phyloP scores from a whole-genome alignment of 2,888 invertebrate genomes.

The Amphipoea lucens region DNA sequence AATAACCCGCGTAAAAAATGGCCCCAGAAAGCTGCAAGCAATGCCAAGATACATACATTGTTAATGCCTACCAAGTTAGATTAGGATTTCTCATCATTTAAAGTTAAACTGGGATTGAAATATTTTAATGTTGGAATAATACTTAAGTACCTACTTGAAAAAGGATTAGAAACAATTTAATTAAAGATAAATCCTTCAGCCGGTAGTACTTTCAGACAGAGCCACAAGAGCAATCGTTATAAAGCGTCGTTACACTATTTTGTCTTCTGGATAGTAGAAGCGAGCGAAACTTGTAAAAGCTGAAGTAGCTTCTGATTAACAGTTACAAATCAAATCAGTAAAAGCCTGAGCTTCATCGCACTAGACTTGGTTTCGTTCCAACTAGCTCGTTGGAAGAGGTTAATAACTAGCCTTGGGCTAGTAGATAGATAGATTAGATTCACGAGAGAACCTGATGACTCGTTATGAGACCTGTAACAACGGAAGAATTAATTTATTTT shows the following conservation, averaged over 20 bases:
- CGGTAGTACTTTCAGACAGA: too few species aligned
- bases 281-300: not conserved
- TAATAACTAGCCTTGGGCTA: not conserved
- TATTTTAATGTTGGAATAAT: not conserved
- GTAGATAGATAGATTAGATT: not conserved
- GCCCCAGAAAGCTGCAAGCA: not conserved
- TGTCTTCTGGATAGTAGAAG: not conserved
- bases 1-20: not conserved
- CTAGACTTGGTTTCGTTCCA: slow-evolving; percentile 2
- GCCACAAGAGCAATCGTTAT: not conserved
- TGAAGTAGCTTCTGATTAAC: not conserved
- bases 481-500: not conserved
- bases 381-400: not conserved
- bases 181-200: not conserved
- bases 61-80: not conserved
- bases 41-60: too few species aligned
- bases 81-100: not conserved
- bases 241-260: too few species aligned
- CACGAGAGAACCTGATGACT: not conserved
- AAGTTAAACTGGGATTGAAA: not conserved
- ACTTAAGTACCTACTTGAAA: not conserved
- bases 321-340: not conserved
- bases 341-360: not conserved
- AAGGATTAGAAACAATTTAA: not conserved
- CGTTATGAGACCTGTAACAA: too few species aligned